phyloP scores from a whole-genome alignment of 2,888 invertebrate genomes.

The Nomada lathburiana region DNA sequence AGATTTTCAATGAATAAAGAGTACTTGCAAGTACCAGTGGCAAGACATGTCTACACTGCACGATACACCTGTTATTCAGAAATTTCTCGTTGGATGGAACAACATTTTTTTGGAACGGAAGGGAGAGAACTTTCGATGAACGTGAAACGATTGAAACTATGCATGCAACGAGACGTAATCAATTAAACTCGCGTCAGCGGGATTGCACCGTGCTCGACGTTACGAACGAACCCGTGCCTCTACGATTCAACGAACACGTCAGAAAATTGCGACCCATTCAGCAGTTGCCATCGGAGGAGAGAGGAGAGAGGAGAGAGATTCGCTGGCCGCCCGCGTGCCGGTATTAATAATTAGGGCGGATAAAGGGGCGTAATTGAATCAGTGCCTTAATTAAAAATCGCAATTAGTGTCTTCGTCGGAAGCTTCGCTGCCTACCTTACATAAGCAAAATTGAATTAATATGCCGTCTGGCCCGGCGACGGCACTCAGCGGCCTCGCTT shows the following conservation, averaged over 20 bases:
- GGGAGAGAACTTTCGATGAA: neutral
- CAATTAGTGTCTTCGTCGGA: constrained; percentile 71
- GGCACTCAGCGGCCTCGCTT: constrained; percentile 68
- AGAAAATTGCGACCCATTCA: constrained; percentile 69
- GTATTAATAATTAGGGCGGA: constrained; percentile 73
- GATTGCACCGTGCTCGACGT: constrained; percentile 40
- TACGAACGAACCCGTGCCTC: constrained; percentile 41
- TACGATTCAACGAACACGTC: constrained; percentile 50
- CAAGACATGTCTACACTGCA: neutral
- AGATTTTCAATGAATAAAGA: neutral
- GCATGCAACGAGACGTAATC: constrained; percentile 43
- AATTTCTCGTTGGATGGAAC: no score
- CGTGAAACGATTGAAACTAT: constrained; percentile 36
- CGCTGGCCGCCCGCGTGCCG: constrained; percentile 13
- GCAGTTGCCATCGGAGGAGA: constrained; percentile 50
- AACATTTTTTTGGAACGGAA: no score
- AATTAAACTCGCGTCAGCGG: constrained; percentile 58
- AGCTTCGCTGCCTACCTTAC: constrained; percentile 57
- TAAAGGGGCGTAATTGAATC: constrained; percentile 72
- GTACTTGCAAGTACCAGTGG: neutral
- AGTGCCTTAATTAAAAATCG: constrained; percentile 77
- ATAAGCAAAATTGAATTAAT: constrained; percentile 76
- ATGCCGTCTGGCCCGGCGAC: constrained; percentile 59
- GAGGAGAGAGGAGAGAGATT: constrained; percentile 13
- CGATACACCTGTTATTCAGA: no score